Conservation (phyloP, 2,888 invertebrate genomes). For the Eretmocerus hayati region DNA sequence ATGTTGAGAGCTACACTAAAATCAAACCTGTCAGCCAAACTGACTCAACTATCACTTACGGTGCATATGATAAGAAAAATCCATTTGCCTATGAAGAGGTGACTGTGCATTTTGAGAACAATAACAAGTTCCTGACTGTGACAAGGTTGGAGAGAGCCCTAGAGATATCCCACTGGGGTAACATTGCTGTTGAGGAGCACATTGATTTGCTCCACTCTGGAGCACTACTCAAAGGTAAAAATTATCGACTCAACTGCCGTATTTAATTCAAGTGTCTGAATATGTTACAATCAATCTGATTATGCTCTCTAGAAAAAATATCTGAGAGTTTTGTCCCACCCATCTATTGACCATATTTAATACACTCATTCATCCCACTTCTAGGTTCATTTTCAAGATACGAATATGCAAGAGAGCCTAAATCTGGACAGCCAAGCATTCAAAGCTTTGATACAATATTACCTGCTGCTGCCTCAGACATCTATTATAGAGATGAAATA, state of each 20-base stretch:
- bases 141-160: constrained; percentile 77
- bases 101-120: constrained; percentile 89
- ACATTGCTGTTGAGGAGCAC: constrained; percentile 93
- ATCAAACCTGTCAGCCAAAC: constrained; percentile 71
- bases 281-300: too few relatives aligned
- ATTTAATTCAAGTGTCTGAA: too few relatives aligned
- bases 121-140: constrained; percentile 92
- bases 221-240: constrained; percentile 66
- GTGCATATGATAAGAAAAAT: constrained; percentile 74
- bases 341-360: too few relatives aligned
- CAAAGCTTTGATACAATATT: constrained; percentile 83
- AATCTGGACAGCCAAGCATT: constrained; percentile 81
- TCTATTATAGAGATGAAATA: constrained; percentile 97
- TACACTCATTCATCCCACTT: neutral
- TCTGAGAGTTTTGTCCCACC: too few relatives aligned
- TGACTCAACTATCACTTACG: constrained; percentile 79
- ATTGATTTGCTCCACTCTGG: constrained; percentile 90
- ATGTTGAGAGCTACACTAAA: constrained; percentile 75
- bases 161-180: constrained; percentile 99
- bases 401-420: constrained; percentile 91
- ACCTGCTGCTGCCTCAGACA: constrained; percentile 85
- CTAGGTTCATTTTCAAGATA: constrained; percentile 88
- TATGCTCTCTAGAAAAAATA: too few relatives aligned
- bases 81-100: constrained; percentile 59
- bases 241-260: too few relatives aligned